These are phyloP conservation scores for Dryomyza anilis DNA, from an alignment of 2,888 invertebrate species.

Conservation along the genomic window DNA sequence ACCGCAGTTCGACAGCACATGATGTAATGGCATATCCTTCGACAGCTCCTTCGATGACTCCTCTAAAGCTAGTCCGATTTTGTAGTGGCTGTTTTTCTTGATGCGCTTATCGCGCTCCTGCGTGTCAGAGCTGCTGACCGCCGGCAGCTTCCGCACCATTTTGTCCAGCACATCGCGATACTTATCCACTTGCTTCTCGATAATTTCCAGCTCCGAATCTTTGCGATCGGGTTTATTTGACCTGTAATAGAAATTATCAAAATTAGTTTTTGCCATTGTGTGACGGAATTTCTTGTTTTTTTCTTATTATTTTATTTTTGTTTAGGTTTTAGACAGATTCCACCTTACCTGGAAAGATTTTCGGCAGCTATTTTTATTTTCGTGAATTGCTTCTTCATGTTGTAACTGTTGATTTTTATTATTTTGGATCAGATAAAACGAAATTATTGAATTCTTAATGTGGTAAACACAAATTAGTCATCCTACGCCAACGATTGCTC, in stretches of 20 bases:
- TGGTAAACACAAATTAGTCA: slow-evolving; percentile 43
- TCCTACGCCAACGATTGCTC: slow-evolving; percentile 38
- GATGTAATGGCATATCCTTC: slow-evolving; percentile 62
- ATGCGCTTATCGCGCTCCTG: slow-evolving; percentile 74
- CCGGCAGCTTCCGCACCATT: slow-evolving; percentile 59
- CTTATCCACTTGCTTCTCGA: slow-evolving; percentile 59
- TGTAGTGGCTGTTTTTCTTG: slow-evolving; percentile 88
- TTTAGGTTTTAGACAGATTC: background rate
- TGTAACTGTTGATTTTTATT: slow-evolving; percentile 30
- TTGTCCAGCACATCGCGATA: slow-evolving; percentile 61
- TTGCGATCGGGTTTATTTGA: slow-evolving; percentile 48
- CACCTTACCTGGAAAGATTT: slow-evolving; percentile 57
- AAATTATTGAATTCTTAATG: slow-evolving; percentile 29
- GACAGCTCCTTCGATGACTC: slow-evolving; percentile 72
- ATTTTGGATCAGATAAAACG: slow-evolving; percentile 23
- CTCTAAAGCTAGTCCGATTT: slow-evolving; percentile 76
- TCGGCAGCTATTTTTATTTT: slow-evolving; percentile 62
- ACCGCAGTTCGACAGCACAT: slow-evolving; percentile 57
- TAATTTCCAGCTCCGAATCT: slow-evolving; percentile 55
- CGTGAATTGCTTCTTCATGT: slow-evolving; percentile 61
- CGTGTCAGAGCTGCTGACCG: slow-evolving; percentile 46
- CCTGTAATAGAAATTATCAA: slow-evolving; percentile 32
- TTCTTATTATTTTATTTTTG: background rate
- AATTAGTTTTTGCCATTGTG: slow-evolving; percentile 19
- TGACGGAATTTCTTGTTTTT: background rate